Evolutionary conservation across 2,888 invertebrate genomes (phyloP), one percentile per base, ranked within the genome.

Genomic region (Uropetala carovei): DNA sequence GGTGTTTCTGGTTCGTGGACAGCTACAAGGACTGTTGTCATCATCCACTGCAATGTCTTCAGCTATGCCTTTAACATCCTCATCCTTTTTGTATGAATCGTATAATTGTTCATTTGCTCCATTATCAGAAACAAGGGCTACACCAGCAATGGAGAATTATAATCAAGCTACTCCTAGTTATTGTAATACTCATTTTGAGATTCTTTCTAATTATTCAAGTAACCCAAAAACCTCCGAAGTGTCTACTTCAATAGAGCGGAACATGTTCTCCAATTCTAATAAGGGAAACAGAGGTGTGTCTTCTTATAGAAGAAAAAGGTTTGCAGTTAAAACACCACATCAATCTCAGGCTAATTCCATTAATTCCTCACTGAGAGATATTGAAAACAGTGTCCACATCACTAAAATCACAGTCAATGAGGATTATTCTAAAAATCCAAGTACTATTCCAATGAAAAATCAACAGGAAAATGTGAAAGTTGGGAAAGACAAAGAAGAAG

Each of bases 1-100:
- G 83, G 97, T 98, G 93, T 96, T 98, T 93, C 96, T 98, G 93
- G 97, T 97, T 94, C 96, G 97, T 92, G 97, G 97, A 10, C 93
- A 89, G 56, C 43, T 89, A 18, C 89, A 60, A 11, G 89, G 89
- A 89, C 64, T 89, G n/a, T 68, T 56, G 64, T 89, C 89, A 64
- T 60, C 68, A 10, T 43, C 89, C 10, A n/a, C 43, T 22, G 18
- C 64, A 0, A 8, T 64, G n/a, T 43, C 89, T 43, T 43, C 89
- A 43, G 30, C 89, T 22, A 89, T 89, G 89, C 64, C 89, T n/a
- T 89, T 89, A 64, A 43, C 64, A 18, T 89, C 89, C 18, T 89
- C 89, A 13, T 89, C 89, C 7, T 89, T 89, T 64, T 58, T 89
- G 10, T 30, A 60, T n/a, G 89, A 89, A 64, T 89, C 89, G n/a